These are phyloP conservation scores for Chironomus riparius DNA, from an alignment of 2,888 invertebrate genomes.

Conservation along the genomic window DNA sequence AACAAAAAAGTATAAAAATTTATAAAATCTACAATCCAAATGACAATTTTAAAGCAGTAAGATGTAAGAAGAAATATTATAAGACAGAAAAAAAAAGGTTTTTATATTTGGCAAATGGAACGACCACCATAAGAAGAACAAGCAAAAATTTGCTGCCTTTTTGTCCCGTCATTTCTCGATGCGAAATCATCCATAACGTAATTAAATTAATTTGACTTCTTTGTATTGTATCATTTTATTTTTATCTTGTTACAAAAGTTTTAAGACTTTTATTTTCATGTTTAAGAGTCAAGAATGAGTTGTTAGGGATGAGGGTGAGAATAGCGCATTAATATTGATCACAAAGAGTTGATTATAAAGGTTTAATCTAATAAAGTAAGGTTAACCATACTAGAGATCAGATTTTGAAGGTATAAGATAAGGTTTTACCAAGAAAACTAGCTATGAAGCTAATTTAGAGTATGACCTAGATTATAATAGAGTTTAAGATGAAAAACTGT, in stretches of 20 bases:
- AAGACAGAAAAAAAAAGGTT: neutral
- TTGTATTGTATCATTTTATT: neutral
- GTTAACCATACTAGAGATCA: too few relatives aligned
- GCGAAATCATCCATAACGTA: conserved; percentile 6
- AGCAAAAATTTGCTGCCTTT: neutral
- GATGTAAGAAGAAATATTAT: neutral
- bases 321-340: too few relatives aligned
- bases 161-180: neutral
- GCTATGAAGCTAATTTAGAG: too few relatives aligned
- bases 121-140: conserved; percentile 5
- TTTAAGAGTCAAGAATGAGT: neutral
- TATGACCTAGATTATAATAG: too few relatives aligned
- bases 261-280: neutral
- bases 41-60: neutral
- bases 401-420: too few relatives aligned
- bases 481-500: too few relatives aligned
- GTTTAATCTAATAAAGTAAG: too few relatives aligned
- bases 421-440: too few relatives aligned
- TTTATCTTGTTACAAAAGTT: too few relatives aligned
- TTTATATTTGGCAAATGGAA: neutral
- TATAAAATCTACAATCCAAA: too few relatives aligned
- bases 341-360: too few relatives aligned
- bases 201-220: conserved; percentile 2
- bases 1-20: too few relatives aligned
- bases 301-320: neutral